Conservation (phyloP, 2,888 invertebrate species). For the Matsumyia berberina region DNA sequence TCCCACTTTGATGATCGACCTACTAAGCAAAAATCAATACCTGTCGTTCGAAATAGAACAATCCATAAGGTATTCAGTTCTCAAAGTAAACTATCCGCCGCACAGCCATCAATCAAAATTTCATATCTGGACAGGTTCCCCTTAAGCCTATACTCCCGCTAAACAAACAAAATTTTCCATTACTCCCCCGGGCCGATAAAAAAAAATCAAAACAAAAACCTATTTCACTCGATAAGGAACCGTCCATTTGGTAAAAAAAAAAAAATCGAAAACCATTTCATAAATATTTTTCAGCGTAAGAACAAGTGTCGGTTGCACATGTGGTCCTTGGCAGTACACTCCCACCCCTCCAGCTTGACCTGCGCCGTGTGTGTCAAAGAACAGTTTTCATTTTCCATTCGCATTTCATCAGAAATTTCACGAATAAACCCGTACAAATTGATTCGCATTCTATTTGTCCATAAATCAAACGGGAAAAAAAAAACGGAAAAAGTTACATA, state of each 20-base stretch:
- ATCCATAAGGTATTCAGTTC: constrained; percentile 39
- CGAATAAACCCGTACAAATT: constrained; percentile 17
- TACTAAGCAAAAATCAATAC: constrained; percentile 50
- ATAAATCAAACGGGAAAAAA: constrained; percentile 34
- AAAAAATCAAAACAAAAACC: constrained; percentile 29
- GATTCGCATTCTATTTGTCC: constrained; percentile 35
- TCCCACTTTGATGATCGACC: background rate
- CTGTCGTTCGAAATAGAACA: constrained; percentile 37
- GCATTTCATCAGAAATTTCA: constrained; percentile 5
- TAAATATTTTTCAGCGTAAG: constrained; percentile 35
- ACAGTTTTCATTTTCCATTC: background rate
- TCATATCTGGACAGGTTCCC: constrained; percentile 56
- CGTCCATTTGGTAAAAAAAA: constrained; percentile 51
- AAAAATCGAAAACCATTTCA: constrained; percentile 31
- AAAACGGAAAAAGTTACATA: constrained; percentile 33
- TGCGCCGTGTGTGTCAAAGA: constrained; percentile 43
- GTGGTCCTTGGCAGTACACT: constrained; percentile 21
- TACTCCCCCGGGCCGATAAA: constrained; percentile 11
- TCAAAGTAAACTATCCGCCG: constrained; percentile 50
- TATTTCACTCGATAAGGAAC: constrained; percentile 48
- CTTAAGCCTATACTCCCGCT: constrained; percentile 28
- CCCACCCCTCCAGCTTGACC: background rate
- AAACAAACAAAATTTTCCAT: constrained; percentile 49
- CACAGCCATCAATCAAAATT: constrained; percentile 67
- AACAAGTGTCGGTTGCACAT: constrained; percentile 56